Conservation (phyloP, 1,140 invertebrate species). For the Zophobas morio region DNA sequence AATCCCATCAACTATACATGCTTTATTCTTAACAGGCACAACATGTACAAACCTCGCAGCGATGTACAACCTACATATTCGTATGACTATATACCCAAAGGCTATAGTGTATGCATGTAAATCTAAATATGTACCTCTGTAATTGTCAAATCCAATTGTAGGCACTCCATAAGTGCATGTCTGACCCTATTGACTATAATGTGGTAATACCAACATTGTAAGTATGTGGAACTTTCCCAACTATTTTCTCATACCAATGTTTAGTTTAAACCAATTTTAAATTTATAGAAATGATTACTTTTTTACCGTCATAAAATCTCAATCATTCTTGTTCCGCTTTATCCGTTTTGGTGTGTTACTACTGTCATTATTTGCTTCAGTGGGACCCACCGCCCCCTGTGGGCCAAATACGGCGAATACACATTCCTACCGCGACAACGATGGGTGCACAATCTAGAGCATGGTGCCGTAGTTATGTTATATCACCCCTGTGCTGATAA, state of each 20-base stretch:
- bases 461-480: conserved; percentile 87
- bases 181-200: conserved; percentile 77
- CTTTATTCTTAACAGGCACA: conserved; percentile 67
- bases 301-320: too few relatives aligned
- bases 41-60: conserved; percentile 68
- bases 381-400: conserved; percentile 85
- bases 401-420: conserved; percentile 89
- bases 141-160: conserved; percentile 63
- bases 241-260: too few relatives aligned
- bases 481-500: conserved; percentile 90
- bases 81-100: conserved; percentile 73
- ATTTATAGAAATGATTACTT: too few relatives aligned
- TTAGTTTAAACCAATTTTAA: too few relatives aligned
- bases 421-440: conserved; percentile 85
- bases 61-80: conserved; percentile 70
- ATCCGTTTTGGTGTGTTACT: too few relatives aligned
- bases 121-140: conserved; percentile 54
- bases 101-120: conserved; percentile 71
- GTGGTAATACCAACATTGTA: conserved; percentile 77
- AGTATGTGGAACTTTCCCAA: conserved; percentile 59
- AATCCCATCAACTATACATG: conserved; percentile 78
- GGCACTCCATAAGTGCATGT: conserved; percentile 81
- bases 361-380: conserved; percentile 58
- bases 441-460: conserved; percentile 90
- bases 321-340: too few relatives aligned